Evolutionary conservation across 1,140 invertebrate species (phyloP), one percentile per base, ranked within the genome.

Genomic region (Propsilocerus akamusi): DNA sequence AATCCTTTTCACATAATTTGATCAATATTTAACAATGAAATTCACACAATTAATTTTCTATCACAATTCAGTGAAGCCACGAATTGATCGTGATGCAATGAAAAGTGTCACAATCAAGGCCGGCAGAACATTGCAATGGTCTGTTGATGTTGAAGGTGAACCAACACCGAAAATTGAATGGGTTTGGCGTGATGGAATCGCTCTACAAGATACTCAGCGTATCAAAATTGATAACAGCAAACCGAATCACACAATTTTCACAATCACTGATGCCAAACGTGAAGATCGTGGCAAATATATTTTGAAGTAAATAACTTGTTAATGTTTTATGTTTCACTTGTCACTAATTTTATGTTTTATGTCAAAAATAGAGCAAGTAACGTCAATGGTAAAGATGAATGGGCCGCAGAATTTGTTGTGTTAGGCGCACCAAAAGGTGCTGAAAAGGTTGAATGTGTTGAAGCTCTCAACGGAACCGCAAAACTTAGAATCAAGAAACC

Each of bases 41-140:
- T n/a, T n/a, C n/a, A n/a, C n/a, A n/a, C n/a, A n/a, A n/a, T n/a
- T n/a, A n/a, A n/a, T n/a, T n/a, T n/a, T n/a, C n/a, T n/a, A n/a
- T n/a, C n/a, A n/a, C n/a, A n/a, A n/a, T n/a, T n/a, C 59, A 90
- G 87, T 95, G 64, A 94, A 95, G 70, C 93, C 93, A n/a, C 85
- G 88, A 63, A 96, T 98, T 62, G 91, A 96, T 63, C 77, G 91
- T 55, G 93, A 90, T 1, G 92, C 94, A 62, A 70, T 97, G 51
- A 92, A 95, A 68, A 82, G 89, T 26, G 77, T 96, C 49, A 80
- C 82, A 2, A 85, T 94, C 1, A 80, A 88, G 56, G 87, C 88
- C 52, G 93, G 94, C 23, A 95, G 97, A 64, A 74, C 80, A 1
- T 83, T 98, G 47, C 86, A 90, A 64, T 87, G 93, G 59, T 87